A percentile compares a stretch with the other conserved stretches of the same genome.
These are phyloP conservation scores for Porites divaricata DNA, from an alignment of 92 coral and sea anemone species.

Conservation along the genomic window DNA sequence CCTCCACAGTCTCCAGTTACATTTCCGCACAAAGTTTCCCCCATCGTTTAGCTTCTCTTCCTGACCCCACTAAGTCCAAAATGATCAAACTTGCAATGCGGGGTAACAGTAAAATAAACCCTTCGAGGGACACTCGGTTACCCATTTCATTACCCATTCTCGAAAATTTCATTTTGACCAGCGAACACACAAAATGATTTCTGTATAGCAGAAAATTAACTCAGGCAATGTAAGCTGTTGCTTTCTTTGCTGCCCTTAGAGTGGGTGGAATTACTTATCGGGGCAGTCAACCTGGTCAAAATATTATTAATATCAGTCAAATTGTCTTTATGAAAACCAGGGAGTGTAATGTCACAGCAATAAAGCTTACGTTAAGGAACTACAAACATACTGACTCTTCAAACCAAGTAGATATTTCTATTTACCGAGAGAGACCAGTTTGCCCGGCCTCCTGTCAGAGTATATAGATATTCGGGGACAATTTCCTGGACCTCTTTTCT, in stretches of 20 bases:
- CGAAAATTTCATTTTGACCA: neutral
- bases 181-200: neutral
- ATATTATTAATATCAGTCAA: neutral
- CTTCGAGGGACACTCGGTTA: neutral
- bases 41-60: no score
- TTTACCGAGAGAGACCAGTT: no score
- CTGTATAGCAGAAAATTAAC: neutral
- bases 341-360: neutral
- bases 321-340: neutral
- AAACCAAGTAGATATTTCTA: no score
- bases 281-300: constrained; percentile 6
- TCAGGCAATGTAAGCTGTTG: constrained; percentile 5
- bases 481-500: no score
- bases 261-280: constrained; percentile 37
- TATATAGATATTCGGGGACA: no score
- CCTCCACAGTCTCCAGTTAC: neutral
- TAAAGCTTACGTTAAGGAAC: no score
- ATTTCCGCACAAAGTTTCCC: no score
- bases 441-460: no score
- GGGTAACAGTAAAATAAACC: neutral
- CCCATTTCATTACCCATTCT: neutral
- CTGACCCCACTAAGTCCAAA: neutral
- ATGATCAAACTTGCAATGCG: neutral
- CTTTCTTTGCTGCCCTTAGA: constrained; percentile 22
- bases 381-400: no score